phyloP scores from a whole-genome alignment of 2,888 invertebrate genomes.

The Rhamphomyia laevipes region DNA sequence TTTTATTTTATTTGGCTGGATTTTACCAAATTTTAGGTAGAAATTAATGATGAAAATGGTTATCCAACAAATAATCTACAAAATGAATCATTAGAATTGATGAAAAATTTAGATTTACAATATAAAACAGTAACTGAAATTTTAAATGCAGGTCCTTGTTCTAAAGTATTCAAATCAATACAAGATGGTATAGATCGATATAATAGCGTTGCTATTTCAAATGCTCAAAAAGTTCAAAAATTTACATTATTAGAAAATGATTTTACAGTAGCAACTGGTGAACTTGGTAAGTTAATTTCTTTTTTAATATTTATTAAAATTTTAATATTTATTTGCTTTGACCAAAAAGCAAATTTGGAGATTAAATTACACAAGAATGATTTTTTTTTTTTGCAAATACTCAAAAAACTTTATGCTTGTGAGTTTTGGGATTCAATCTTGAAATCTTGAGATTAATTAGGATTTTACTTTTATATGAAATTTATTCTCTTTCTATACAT shows the following conservation, averaged over 20 bases:
- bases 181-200: conserved; percentile 64
- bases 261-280: conserved; percentile 74
- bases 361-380: not conserved
- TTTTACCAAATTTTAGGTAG: conserved; percentile 38
- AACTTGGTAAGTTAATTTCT: conserved; percentile 41
- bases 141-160: conserved; percentile 44
- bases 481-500: no score
- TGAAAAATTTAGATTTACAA: conserved; percentile 48
- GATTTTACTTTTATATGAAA: no score
- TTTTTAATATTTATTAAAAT: conserved; percentile 2
- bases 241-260: conserved; percentile 71
- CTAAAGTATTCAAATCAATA: conserved; percentile 50
- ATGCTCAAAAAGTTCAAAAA: conserved; percentile 80
- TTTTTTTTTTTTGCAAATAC: no score
- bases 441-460: no score
- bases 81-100: conserved; percentile 55
- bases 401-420: no score
- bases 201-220: conserved; percentile 67
- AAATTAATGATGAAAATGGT: conserved; percentile 55
- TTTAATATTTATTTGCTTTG: not conserved
- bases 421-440: no score
- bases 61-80: conserved; percentile 58
- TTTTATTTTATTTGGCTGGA: no score
- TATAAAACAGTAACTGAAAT: conserved; percentile 60
- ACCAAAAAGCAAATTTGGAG: not conserved